Evolutionary conservation across 2,797 vertebrate species (phyloP).

Genomic region (Channallabes apus): DNA sequence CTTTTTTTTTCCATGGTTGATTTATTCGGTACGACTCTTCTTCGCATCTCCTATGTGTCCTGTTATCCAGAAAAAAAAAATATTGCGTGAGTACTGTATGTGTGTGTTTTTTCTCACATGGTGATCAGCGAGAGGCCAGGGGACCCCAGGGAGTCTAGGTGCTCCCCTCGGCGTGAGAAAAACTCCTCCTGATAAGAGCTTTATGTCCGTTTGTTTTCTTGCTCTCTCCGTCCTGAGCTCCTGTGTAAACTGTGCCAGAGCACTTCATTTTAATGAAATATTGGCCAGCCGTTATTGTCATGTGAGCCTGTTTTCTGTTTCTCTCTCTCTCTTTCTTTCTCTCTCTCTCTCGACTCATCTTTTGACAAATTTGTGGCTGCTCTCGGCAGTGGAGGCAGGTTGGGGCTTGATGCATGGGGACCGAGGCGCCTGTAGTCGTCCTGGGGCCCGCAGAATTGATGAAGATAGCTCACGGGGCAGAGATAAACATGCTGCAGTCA

Average conservation of each 20-base stretch:
- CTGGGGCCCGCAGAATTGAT: constrained; percentile 86
- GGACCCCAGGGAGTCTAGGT: constrained; percentile 66
- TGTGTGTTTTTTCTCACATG: constrained; percentile 34
- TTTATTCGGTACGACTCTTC: constrained; percentile 3
- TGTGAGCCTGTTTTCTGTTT: constrained; percentile 63
- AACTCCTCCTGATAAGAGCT: constrained; percentile 72
- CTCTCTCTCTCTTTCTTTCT: constrained; percentile 43
- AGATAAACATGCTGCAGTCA: constrained; percentile 84
- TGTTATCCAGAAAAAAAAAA: constrained; percentile 41
- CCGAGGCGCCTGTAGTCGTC: constrained; percentile 72
- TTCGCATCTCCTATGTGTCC: constrained; percentile 28
- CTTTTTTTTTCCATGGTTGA: not conserved
- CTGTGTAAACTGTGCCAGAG: constrained; percentile 84
- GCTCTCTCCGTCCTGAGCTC: constrained; percentile 68
- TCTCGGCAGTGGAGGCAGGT: constrained; percentile 71
- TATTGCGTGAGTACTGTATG: not conserved
- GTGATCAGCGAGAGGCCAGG: constrained; percentile 56
- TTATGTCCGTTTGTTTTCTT: constrained; percentile 62
- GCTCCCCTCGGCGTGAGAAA: constrained; percentile 63
- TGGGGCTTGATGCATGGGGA: constrained; percentile 86
- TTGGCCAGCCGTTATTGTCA: constrained; percentile 85
- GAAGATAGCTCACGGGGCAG: constrained; percentile 79
- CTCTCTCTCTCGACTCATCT: constrained; percentile 50
- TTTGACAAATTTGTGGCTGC: constrained; percentile 88
- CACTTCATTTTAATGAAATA: constrained; percentile 97